These are phyloP conservation scores for Drosophila eugracilis DNA, from an alignment of 1,140 invertebrate species.

Conservation along the genomic window DNA sequence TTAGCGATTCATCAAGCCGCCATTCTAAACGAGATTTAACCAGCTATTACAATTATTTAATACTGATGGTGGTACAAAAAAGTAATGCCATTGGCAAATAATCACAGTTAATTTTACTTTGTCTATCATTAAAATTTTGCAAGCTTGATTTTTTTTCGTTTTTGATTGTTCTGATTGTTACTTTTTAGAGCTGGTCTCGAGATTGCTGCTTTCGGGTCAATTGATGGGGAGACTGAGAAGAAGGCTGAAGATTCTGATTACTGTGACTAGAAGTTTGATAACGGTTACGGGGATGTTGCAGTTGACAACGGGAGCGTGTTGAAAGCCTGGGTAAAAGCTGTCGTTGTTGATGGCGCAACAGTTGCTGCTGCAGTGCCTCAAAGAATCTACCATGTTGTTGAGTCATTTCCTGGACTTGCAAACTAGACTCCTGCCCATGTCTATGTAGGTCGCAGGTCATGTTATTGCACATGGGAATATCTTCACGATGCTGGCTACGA, in stretches of 20 bases:
- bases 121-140: constrained; percentile 5
- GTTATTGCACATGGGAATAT: not conserved
- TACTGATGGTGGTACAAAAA: not conserved
- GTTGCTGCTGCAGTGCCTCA: constrained; percentile 2
- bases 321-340: not conserved
- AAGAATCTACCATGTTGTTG: constrained; percentile 1
- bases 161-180: not conserved
- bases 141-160: not conserved
- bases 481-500: not conserved
- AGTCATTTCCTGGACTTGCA: not conserved
- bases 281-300: not conserved
- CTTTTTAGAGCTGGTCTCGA: not conserved
- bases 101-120: constrained; percentile 14
- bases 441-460: not conserved
- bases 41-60: not conserved
- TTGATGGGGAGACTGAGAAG: not conserved
- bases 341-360: not conserved
- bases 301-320: not conserved
- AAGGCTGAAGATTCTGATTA: too few species aligned
- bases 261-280: too few species aligned
- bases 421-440: not conserved
- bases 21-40: constrained; percentile 1
- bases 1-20: constrained; percentile 24
- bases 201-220: not conserved
- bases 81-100: not conserved